Evolutionary conservation across 2,113 vertebrate species (phyloP).

Genomic region (Ctenomys sociabilis): DNA sequence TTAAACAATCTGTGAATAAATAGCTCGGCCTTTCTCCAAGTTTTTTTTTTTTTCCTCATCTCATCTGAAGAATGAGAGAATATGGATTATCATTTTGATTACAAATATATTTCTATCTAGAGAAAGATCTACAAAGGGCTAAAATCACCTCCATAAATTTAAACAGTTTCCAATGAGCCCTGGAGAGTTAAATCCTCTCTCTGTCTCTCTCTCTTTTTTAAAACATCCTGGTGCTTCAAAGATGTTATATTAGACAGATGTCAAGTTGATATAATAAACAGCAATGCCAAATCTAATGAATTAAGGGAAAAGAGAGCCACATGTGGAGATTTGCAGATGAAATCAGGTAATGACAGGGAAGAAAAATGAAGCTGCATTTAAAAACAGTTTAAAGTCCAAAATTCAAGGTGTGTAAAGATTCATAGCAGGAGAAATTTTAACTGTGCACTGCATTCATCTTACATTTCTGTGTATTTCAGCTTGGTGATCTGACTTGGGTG

Average conservation of each 20-base stretch:
- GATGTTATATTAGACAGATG: conserved; percentile 83
- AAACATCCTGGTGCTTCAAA: conserved; percentile 77
- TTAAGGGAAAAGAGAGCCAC: conserved; percentile 79
- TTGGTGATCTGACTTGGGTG: not conserved
- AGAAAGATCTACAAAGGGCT: conserved; percentile 65
- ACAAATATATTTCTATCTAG: conserved; percentile 67
- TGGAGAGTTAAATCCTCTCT: conserved; percentile 77
- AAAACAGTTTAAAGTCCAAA: conserved; percentile 58
- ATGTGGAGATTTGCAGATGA: conserved; percentile 80
- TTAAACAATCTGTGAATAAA: conserved; percentile 77
- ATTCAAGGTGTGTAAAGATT: conserved; percentile 69
- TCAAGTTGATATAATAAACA: conserved; percentile 82
- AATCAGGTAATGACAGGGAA: conserved; percentile 83
- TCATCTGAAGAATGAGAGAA: conserved; percentile 57
- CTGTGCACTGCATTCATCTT: conserved; percentile 4
- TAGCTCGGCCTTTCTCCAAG: conserved; percentile 62
- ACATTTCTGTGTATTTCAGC: not conserved
- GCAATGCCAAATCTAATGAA: conserved; percentile 84
- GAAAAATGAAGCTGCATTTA: conserved; percentile 77
- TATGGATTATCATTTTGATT: conserved; percentile 76
- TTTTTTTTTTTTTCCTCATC: conserved; percentile 54
- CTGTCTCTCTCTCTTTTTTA: not conserved
- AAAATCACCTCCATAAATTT: conserved; percentile 54
- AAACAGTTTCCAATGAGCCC: conserved; percentile 69
- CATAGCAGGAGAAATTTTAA: conserved; percentile 59